Evolutionary conservation across 2,888 invertebrate species (phyloP).

Genomic region (Cheilosia vernalis): DNA sequence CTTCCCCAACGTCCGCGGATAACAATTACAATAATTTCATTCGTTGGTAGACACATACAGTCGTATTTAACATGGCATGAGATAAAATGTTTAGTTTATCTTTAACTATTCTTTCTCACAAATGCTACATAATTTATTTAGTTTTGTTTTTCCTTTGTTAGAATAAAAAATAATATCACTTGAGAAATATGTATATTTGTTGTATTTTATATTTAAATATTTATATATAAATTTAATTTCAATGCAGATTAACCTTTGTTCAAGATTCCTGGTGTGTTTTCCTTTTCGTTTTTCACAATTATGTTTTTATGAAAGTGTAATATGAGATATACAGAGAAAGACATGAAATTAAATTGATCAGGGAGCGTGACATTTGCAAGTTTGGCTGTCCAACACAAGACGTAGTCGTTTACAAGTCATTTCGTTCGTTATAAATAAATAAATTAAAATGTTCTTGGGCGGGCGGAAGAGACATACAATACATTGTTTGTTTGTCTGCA

Average conservation of each 20-base stretch:
- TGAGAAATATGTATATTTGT: slow-evolving; percentile 58
- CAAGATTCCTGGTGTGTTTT: not conserved
- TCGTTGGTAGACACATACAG: slow-evolving; percentile 58
- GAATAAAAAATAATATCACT: slow-evolving; percentile 70
- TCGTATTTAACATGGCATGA: slow-evolving; percentile 53
- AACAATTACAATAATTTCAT: slow-evolving; percentile 21
- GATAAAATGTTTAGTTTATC: slow-evolving; percentile 34
- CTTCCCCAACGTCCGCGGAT: slow-evolving; percentile 20
- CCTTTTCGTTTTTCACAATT: slow-evolving; percentile 3
- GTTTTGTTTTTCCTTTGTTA: slow-evolving; percentile 14
- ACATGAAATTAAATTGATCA: slow-evolving; percentile 9
- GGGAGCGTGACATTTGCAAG: slow-evolving; percentile 12
- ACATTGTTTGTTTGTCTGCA: slow-evolving; percentile 29
- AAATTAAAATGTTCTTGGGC: slow-evolving; percentile 63
- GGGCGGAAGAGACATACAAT: slow-evolving; percentile 14
- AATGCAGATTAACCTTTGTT: slow-evolving; percentile 22
- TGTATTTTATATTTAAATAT: slow-evolving; percentile 22
- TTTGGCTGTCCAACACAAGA: slow-evolving; percentile 28
- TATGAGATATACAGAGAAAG: not conserved
- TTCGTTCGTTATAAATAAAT: slow-evolving; percentile 69
- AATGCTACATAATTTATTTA: slow-evolving; percentile 33
- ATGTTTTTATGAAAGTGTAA: slow-evolving; percentile 16
- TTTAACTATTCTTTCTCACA: slow-evolving; percentile 25
- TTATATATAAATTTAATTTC: slow-evolving; percentile 30
- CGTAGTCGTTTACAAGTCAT: slow-evolving; percentile 15